These are phyloP conservation scores for Anthophora plumipes DNA, from an alignment of 2,888 invertebrate genomes.

Conservation along the genomic window DNA sequence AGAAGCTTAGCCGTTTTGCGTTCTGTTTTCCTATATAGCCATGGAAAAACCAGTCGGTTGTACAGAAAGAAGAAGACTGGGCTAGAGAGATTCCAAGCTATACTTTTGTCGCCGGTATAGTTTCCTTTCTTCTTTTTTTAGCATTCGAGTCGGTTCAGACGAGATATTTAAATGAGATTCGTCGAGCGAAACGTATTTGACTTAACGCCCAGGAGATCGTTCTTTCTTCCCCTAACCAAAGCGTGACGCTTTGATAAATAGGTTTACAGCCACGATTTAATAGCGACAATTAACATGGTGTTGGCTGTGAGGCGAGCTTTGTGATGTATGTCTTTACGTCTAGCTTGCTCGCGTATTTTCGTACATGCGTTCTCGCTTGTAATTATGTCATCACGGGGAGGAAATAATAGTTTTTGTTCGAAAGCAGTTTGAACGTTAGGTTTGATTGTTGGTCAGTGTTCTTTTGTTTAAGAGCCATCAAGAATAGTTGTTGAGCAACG, in stretches of 20 bases:
- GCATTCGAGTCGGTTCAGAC: slow-evolving; percentile 21
- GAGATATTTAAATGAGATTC: slow-evolving; percentile 60
- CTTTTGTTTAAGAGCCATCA: too few species aligned
- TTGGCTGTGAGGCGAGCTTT: not conserved
- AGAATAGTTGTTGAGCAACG: too few species aligned
- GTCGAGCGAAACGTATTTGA: slow-evolving; percentile 49
- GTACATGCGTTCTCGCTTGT: not conserved
- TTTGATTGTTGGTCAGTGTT: too few species aligned
- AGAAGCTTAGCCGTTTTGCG: slow-evolving; percentile 49
- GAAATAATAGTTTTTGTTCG: too few species aligned
- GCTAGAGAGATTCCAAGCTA: slow-evolving; percentile 14
- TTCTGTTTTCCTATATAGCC: slow-evolving; percentile 36
- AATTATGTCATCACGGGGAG: not conserved
- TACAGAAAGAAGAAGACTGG: not conserved
- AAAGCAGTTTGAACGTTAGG: too few species aligned
- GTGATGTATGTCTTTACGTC: not conserved
- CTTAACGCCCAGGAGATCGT: slow-evolving; percentile 37
- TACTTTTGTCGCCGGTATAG: slow-evolving; percentile 25
- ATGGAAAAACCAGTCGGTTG: slow-evolving; percentile 42
- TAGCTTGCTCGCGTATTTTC: not conserved
- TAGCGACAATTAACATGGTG: slow-evolving; percentile 45
- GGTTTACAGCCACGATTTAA: slow-evolving; percentile 41
- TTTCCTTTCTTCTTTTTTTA: slow-evolving; percentile 13
- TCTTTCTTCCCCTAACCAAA: slow-evolving; percentile 5
- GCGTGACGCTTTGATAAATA: slow-evolving; percentile 36